Base-by-base conservation (phyloP, 2,797 vertebrate genomes). In the Pterois miles region DNA sequence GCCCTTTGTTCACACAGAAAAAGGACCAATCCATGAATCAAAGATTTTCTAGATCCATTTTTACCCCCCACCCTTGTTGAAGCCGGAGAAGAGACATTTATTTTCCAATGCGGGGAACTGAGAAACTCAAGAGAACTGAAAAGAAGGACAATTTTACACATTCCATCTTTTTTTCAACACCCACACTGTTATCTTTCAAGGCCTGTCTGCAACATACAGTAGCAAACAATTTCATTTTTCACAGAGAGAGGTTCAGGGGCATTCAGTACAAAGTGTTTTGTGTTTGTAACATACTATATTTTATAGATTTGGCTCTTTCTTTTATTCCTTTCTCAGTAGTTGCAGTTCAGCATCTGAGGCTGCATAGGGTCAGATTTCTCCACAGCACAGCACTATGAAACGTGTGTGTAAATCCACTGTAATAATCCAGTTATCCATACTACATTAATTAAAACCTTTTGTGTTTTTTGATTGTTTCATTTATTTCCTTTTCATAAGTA, bases 1-100 rank as follows among this genome's bases (percentile, higher is more conserved):
- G 43, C 20, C 70, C 78, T 88, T 88, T 86, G 76, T 77, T 82
- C 80, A 36, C 64, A 64, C 60, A 71, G 64, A 53, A 70, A 34
- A 77, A 78, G 82, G 86, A 89, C 87, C 81, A 85, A 80, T 84
- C 72, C 74, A 70, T 75, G 76, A 82, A 89, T 90, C 88, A 87
- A 87, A 86, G 76, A 69, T 67, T 77, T 79, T 88, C 59, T 64
- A 78, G 65, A 81, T 75, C 68, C 74, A 71, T 50, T 87, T 90
- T 63, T 54, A 52, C 52, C 48, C 46, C 72, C 34, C 23, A 43
- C 57, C 31, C 72, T 78, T 11, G n/a, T 77, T 69, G 48, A 65
- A 27, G 52, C 22, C 20, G 18, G 33, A 6, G 31, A n/a, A 79
- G 71, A 69, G 57, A 60, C 66, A 77, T 76, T 78, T 85, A 80